A percentile compares a stretch with the other conserved stretches of the same genome.
Evolutionary conservation across 2,888 invertebrate species (phyloP).

Genomic region (Tenthredo livida): DNA sequence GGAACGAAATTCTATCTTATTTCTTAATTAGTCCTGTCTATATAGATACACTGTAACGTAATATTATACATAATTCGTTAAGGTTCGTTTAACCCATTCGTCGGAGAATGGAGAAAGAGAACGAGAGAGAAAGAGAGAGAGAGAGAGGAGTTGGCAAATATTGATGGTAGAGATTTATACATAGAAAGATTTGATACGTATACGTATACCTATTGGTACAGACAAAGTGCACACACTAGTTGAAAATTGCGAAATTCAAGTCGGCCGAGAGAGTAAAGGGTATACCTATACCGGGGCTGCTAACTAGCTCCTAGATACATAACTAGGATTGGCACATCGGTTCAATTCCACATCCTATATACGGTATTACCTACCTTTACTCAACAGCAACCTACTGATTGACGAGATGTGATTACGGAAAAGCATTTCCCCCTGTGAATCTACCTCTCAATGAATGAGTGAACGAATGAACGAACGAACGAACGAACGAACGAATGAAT

Average conservation of each 20-base stretch:
- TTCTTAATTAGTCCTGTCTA: neutral
- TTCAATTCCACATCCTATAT: neutral
- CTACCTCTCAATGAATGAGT: too few species aligned
- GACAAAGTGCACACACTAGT: constrained; percentile 7
- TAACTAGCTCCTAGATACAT: constrained; percentile 28
- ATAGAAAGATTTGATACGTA: neutral
- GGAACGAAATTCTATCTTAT: constrained; percentile 3
- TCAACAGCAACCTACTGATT: neutral
- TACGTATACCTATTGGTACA: neutral
- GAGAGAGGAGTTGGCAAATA: neutral
- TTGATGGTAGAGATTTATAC: neutral
- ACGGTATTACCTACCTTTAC: neutral
- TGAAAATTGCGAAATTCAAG: neutral
- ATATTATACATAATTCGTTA: neutral
- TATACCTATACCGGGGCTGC: neutral
- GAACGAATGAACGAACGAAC: neutral
- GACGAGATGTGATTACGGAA: constrained; percentile 23
- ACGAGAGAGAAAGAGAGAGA: neutral
- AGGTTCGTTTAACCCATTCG: neutral
- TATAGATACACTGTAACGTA: neutral
- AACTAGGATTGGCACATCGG: constrained; percentile 21
- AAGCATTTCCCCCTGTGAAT: neutral
- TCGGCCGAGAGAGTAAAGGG: neutral
- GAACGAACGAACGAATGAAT: neutral
- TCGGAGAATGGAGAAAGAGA: neutral